A percentile compares a stretch with the other conserved stretches of the same genome.
Evolutionary conservation across 1,140 invertebrate species (phyloP).

Genomic region (Drosophila orena): DNA sequence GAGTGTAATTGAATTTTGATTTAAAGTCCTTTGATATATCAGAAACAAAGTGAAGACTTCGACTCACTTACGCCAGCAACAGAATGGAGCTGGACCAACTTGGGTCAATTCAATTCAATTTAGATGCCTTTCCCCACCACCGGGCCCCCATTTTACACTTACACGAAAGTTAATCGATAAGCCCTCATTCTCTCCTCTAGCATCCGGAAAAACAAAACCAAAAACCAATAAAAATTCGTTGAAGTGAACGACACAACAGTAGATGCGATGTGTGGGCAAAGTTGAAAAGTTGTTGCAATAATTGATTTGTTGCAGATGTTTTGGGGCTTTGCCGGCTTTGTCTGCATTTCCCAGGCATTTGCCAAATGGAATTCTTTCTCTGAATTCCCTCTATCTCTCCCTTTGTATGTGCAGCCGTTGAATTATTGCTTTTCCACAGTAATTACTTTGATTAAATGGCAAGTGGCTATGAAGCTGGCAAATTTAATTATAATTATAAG

Average conservation of each 20-base stretch:
- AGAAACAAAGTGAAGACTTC: slow-evolving; percentile 39
- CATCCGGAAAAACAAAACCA: slow-evolving; percentile 29
- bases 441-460: slow-evolving; percentile 72
- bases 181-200: neutral
- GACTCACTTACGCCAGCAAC: slow-evolving; percentile 46
- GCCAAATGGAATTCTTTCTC: slow-evolving; percentile 38
- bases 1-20: slow-evolving; percentile 79
- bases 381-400: slow-evolving; percentile 1
- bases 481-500: slow-evolving; percentile 50
- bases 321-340: slow-evolving; percentile 42
- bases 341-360: slow-evolving; percentile 54
- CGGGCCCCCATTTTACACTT: slow-evolving; percentile 38
- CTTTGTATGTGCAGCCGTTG: slow-evolving; percentile 10
- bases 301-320: slow-evolving; percentile 79
- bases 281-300: slow-evolving; percentile 71
- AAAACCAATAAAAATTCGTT: slow-evolving; percentile 68
- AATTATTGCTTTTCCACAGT: slow-evolving; percentile 47
- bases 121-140: neutral
- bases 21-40: slow-evolving; percentile 79
- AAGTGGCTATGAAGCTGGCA: slow-evolving; percentile 25
- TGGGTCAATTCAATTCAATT: slow-evolving; percentile 30
- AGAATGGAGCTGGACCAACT: slow-evolving; percentile 12
- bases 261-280: slow-evolving; percentile 10
- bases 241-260: slow-evolving; percentile 30
- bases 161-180: slow-evolving; percentile 70